Evolutionary conservation across 2,113 vertebrate species (phyloP), one percentile per base, ranked within the genome.

Genomic region (Dipodomys stephensi): DNA sequence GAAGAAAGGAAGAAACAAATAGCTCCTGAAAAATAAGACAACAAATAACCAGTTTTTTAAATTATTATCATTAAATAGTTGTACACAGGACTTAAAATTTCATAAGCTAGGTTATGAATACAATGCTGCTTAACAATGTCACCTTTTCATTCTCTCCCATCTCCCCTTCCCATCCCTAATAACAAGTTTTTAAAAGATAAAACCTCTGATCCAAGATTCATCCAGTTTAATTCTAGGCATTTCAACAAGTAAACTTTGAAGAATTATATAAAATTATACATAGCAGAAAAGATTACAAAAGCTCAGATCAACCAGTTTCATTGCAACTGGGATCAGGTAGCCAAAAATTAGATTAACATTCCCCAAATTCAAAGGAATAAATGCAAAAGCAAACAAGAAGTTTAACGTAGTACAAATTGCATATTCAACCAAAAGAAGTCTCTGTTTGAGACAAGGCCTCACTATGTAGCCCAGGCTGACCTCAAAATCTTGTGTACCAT

Each of bases 161-260:
- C 15, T 13, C 53, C 53, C 53, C 53, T 13, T 57, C 15, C 53
- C 53, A 57, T 13, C 12, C 53, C 53, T 57, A 3, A 57, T 18
- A 57, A 16, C 53, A 13, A 16, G 15, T 57, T 57, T 57, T 57
- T 57, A 16, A 16, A 57, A 57, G 53, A 18, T 57, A 57, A 57
- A 57, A 13, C 91, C 46, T 65, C 79, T 93, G 30, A 83, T 78
- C 89, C 44, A 86, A 68, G 28, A 82, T 94, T 76, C 15, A 83
- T 68, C 91, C 90, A 90, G 27, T 82, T 72, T 97, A 96, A 97
- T 97, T 97, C 94, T 12, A 97, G 87, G 93, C 95, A 97, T 96
- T 95, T 97, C 92, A 95, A 89, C 49, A 91, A 88, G 73, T 32
- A 78, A 67, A 69, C 32, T 83, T 46, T 3, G 9, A 74, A 67